Evolutionary conservation across 2,888 invertebrate species (phyloP), one percentile per base, ranked within the genome.

Genomic region (Ephialtes manifestator): DNA sequence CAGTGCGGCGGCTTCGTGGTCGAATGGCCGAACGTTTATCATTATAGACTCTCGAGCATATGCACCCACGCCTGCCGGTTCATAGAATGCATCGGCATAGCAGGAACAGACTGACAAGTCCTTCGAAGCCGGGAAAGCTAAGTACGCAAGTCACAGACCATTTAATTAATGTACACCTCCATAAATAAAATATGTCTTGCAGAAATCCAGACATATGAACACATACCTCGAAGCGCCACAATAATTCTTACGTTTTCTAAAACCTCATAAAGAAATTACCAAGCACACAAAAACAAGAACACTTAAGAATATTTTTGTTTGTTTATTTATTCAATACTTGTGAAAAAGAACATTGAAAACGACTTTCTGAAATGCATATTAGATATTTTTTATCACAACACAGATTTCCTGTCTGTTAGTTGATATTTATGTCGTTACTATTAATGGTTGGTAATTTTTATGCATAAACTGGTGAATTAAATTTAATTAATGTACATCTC

Each of bases 21-120:
- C 75, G 76, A 82, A 53, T 76, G 80, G 67, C 83, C 82, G 72
- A 82, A 80, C 85, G 76, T 85, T 85, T 85, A 85, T 85, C 82
- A 82, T 85, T 82, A 68, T 68, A 77, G 67, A 46, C 55, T 68
- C 53, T 53, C 63, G 15, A 71, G 55, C 58, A 53, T 20, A 53
- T 20, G 55, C 84, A 78, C 84, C 81, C 84, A 81, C 84, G 81
- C 81, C 78, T 43, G 76, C 43, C 39, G 35, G 35, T 78, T 39
- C 65, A 76, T 72, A 51, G 70, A 80, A 81, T 71, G 67, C 71
- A 84, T 68, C 68, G 51, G 11, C 51, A 55, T 35, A 46, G 46
- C 46, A 70, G 63, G 24, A 39, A 63, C 58, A 48, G 39, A 71
- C 65, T 48, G 77, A 77, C 76, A 74, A 72, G 72, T 77, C 46